Conservation (phyloP, 2,113 vertebrate genomes). For the Atherinomorus stipes region DNA sequence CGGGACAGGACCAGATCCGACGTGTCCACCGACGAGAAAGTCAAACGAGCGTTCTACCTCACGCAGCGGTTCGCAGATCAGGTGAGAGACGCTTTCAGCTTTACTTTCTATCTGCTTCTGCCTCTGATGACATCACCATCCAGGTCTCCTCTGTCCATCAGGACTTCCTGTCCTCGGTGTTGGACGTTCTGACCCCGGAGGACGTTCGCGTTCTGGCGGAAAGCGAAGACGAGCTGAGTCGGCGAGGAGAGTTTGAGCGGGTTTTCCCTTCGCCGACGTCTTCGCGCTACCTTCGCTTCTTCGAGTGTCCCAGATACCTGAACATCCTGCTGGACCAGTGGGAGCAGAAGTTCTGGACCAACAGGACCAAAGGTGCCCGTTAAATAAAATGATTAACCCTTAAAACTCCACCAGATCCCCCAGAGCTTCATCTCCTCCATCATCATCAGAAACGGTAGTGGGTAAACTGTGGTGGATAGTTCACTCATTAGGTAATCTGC, state of each 20-base stretch:
- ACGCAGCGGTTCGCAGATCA: constrained; percentile 86
- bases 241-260: constrained; percentile 91
- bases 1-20: constrained; percentile 81
- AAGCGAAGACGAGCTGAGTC: constrained; percentile 91
- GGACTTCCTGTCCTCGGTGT: constrained; percentile 88
- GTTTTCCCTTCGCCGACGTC: constrained; percentile 89
- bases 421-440: too few relatives aligned
- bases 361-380: constrained; percentile 84
- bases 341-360: constrained; percentile 89
- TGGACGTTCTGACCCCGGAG: constrained; percentile 92
- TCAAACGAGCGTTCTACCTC: constrained; percentile 91
- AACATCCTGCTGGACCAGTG: constrained; percentile 94
- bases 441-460: too few relatives aligned
- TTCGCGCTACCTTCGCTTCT: constrained; percentile 92
- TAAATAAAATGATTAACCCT: too few relatives aligned
- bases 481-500: too few relatives aligned
- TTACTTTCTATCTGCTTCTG: too few relatives aligned
- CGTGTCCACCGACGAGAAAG: constrained; percentile 87
- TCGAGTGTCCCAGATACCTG: constrained; percentile 92
- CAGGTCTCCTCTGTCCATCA: constrained; percentile 42
- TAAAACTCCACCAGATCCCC: too few relatives aligned
- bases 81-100: constrained; percentile 68
- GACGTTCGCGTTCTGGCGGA: constrained; percentile 91
- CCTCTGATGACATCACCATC: neutral
- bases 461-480: too few relatives aligned